Evolutionary conservation across 2,888 invertebrate genomes (phyloP), one percentile per base, ranked within the genome.

Genomic region (Cryptophagus acutangulus): DNA sequence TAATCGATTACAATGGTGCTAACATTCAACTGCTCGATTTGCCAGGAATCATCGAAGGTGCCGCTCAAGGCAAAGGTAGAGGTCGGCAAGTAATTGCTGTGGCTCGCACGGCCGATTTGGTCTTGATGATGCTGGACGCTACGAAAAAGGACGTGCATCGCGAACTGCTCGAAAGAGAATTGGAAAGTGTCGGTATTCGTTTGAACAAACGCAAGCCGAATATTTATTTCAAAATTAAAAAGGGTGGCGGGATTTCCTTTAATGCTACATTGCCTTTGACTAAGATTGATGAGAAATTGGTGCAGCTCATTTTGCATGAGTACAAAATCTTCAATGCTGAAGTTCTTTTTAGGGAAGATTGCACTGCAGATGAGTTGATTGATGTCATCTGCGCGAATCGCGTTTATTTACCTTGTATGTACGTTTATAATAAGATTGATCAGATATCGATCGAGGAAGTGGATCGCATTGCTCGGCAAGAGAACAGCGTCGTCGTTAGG

Each of bases 351-450:
- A 78, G 97, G 29, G 97, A 99, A 67, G 97, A 99, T 70, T 90
- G 88, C 64, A 84, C 84, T 1, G 83, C 92, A 0, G 99, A 99
- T 70, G 97, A 99, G 63, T 79, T 99, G 61, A 97, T 99, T 53
- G 99, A 99, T 74, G 95, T 99, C 37, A 93, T 99, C 54, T 85
- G 90, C 36, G 95, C 89, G 6, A 96, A 94, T 73, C 79, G 96
- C 49, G 89, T 92, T 17, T 96, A 97, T 72, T 76, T 99, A 65
- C 94, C 96, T 38, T 99, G 99, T 69, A 71, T 99, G 39, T 99
- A 97, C 73, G 94, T 97, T 39, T 99, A 97, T 74, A 99, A 99
- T 73, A 99, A 99, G 79, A 94, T 99, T 58, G 99, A 99, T 81
- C 96, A 99, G 75, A 92, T 99, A 61, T 92, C 96, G 36, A 93